phyloP scores from a whole-genome alignment of 2,113 vertebrate species.

The Microtus pennsylvanicus region DNA sequence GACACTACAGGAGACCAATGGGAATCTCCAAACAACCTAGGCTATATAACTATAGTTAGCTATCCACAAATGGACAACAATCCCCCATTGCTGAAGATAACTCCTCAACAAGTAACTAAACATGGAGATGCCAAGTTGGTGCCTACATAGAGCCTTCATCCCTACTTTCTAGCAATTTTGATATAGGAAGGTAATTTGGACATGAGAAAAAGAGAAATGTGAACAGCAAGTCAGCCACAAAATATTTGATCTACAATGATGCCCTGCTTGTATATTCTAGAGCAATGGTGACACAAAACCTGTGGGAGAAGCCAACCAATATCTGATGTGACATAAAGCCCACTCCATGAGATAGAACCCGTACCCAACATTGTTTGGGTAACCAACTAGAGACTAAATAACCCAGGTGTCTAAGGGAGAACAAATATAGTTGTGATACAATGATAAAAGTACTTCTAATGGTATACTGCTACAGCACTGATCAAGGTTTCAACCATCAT shows the following conservation, averaged over 20 bases:
- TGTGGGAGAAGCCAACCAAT: background rate
- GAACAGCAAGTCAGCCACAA: background rate
- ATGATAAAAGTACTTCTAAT: background rate
- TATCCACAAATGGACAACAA: background rate
- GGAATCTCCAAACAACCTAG: background rate
- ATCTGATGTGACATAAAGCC: background rate
- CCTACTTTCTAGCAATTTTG: background rate
- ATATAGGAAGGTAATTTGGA: fast-evolving
- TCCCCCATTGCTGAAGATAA: background rate
- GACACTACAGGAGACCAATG: background rate
- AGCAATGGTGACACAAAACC: background rate
- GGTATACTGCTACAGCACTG: background rate
- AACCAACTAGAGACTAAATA: background rate
- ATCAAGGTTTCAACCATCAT: background rate
- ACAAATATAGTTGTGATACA: background rate
- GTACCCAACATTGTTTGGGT: background rate
- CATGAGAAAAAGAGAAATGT: background rate
- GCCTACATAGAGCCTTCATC: background rate
- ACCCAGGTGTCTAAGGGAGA: background rate
- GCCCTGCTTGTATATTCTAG: background rate
- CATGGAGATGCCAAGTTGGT: background rate
- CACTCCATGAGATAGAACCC: background rate
- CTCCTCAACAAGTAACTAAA: background rate
- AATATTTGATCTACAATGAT: background rate
- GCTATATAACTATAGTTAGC: background rate